Conservation (phyloP, 2,113 vertebrate genomes). For the Heteronetta atricapilla region DNA sequence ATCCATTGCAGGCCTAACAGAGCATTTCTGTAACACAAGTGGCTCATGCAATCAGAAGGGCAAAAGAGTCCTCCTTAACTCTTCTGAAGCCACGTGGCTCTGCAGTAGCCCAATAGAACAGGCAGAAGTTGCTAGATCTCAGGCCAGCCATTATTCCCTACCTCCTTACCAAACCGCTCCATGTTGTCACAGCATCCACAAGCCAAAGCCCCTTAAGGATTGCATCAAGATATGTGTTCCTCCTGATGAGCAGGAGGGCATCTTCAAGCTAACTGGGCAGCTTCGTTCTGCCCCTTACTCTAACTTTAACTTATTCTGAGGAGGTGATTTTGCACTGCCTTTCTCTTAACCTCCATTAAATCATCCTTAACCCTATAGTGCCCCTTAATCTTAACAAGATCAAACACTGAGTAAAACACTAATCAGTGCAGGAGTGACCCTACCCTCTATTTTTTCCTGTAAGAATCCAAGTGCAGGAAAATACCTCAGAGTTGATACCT, state of each 20-base stretch:
- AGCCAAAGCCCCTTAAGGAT: neutral
- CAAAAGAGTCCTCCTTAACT: neutral
- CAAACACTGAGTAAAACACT: neutral
- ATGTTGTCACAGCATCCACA: neutral
- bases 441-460: neutral
- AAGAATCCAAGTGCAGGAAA: neutral
- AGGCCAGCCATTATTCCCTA: neutral
- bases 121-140: neutral
- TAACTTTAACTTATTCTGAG: neutral
- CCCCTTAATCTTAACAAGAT: neutral
- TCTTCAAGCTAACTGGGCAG: neutral
- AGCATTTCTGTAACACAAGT: neutral
- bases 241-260: neutral
- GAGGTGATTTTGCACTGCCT: neutral
- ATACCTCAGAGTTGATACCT: neutral
- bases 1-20: neutral
- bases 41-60: neutral
- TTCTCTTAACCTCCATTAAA: constrained; percentile 25
- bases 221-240: neutral
- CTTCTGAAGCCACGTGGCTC: neutral
- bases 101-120: neutral
- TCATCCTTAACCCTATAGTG: neutral
- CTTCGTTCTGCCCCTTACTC: neutral
- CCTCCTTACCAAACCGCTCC: neutral
- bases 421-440: neutral